These are phyloP conservation scores for Hydrophis major DNA, from an alignment of 2,797 vertebrate species.

Conservation along the genomic window DNA sequence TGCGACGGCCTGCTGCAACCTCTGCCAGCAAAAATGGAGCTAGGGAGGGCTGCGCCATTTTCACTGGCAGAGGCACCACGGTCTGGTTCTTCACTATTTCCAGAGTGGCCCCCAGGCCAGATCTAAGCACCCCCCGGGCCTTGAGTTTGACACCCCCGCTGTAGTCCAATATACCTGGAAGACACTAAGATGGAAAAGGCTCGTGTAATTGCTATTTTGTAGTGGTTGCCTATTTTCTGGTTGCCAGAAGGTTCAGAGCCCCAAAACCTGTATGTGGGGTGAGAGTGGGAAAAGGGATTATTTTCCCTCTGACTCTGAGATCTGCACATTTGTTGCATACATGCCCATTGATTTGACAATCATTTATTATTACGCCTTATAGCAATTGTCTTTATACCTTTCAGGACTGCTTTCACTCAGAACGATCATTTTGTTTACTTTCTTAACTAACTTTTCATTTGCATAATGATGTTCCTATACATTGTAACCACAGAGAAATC, in stretches of 20 bases:
- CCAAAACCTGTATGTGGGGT: background rate
- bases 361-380: background rate
- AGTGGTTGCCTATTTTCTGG: background rate
- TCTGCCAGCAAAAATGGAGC: no score
- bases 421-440: background rate
- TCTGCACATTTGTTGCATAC: background rate
- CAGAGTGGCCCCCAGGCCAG: no score
- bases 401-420: background rate
- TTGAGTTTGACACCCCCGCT: no score
- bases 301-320: background rate
- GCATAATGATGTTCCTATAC: background rate
- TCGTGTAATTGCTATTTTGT: background rate
- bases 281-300: background rate
- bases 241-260: background rate
- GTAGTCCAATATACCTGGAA: background rate
- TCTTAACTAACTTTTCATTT: background rate
- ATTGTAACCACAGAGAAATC: background rate
- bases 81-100: no score
- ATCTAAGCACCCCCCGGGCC: no score
- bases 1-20: no score
- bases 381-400: background rate
- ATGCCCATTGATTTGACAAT: background rate
- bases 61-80: no score
- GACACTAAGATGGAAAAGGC: background rate
- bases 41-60: no score